Evolutionary conservation across 2,797 vertebrate species (phyloP), one percentile per base, ranked within the genome.

Genomic region (Sebastolobus altivelis): DNA sequence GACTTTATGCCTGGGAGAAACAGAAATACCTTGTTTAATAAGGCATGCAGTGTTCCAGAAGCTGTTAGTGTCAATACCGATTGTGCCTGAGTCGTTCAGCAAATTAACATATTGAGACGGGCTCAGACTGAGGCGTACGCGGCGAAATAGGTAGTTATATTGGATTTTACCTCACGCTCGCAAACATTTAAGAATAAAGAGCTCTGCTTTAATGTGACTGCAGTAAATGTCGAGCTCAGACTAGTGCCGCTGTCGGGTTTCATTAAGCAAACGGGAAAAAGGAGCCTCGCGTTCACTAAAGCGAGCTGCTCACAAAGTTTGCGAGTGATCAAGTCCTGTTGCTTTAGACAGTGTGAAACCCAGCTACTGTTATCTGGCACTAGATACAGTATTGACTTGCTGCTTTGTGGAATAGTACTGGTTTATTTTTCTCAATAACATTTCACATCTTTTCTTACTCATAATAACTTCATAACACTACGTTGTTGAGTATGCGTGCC

Each of bases 161-260:
- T 76, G 70, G 43, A 80, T 85, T 79, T 72, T 56, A 68, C 75
- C 62, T 74, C 29, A 1, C 74, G 77, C 71, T 79, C 13, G 18
- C 52, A 66, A 66, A 77, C 81, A 82, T 82, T 79, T 79, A 82
- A 83, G 43, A 81, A 58, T 52, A 84, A 71, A 82, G 71, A 85
- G 83, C 70, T 79, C 60, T 75, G 63, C 84, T 72, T 77, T 46
- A 80, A 79, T 85, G 79, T 76, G 75, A 72, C 60, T 56, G 77
- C 72, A 60, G 80, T 69, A 78, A 80, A 66, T 71, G 74, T 77
- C 38, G 14, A 3, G 11, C 74, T 71, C 66, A 68, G 81, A 89
- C 90, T 86, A 87, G 88, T 56, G 82, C 82, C 71, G 81, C 82
- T 82, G 87, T 83, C 86, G 84, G 82, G 29, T 89, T 88, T 85